These are phyloP conservation scores for Cygnus buccinator DNA, from an alignment of 2,113 vertebrate genomes.

Conservation along the genomic window DNA sequence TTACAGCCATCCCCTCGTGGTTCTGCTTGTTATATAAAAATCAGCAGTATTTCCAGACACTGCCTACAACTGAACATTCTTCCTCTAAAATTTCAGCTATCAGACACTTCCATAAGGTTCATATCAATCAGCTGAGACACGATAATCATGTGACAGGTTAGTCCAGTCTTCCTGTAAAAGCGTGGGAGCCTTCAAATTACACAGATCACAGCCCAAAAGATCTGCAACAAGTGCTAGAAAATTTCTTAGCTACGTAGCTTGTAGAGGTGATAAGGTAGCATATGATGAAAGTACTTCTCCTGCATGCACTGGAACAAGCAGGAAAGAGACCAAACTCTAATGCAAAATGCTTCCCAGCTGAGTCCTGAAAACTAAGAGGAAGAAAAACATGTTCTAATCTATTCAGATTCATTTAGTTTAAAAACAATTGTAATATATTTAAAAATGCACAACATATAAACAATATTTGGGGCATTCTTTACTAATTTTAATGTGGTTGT, in stretches of 20 bases:
- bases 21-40: constrained; percentile 4
- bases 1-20: no score
- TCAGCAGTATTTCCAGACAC: not conserved
- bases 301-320: not conserved
- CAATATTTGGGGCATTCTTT: not conserved
- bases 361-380: not conserved
- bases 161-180: not conserved
- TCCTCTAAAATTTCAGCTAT: not conserved
- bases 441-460: not conserved
- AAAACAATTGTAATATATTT: not conserved
- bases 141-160: not conserved
- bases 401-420: not conserved
- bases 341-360: not conserved
- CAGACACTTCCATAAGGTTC: not conserved
- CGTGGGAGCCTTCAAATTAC: not conserved
- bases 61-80: not conserved
- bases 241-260: not conserved
- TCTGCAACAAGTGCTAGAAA: not conserved
- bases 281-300: not conserved
- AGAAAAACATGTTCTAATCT: not conserved
- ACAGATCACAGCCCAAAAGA: not conserved
- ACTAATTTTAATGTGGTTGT: not conserved
- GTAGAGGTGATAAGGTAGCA: not conserved
- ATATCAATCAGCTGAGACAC: not conserved
- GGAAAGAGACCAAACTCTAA: not conserved